These are phyloP conservation scores for Drosophila borborema DNA, from an alignment of 2,888 invertebrate species.

Conservation along the genomic window DNA sequence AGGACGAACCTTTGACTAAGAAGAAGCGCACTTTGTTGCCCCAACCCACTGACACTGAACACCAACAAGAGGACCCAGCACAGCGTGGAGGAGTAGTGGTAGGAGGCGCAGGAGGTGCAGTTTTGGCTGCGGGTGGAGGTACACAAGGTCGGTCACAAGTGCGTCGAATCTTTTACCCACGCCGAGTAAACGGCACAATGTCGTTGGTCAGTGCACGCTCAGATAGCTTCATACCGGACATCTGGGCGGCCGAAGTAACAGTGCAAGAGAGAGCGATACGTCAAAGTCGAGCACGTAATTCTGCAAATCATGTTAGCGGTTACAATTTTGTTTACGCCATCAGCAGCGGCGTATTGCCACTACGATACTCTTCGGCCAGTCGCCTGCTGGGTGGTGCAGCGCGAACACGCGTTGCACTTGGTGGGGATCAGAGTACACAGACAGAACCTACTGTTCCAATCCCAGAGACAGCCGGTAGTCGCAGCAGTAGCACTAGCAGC, in stretches of 20 bases:
- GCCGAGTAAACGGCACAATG: constrained; percentile 5
- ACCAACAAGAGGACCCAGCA: neutral
- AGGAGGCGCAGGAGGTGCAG: no score
- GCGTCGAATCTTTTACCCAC: constrained; percentile 13
- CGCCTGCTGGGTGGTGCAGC: constrained; percentile 34
- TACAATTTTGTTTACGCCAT: constrained; percentile 85
- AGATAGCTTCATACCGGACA: constrained; percentile 83
- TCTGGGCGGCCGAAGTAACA: constrained; percentile 85
- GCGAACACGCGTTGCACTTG: constrained; percentile 17
- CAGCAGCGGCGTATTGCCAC: constrained; percentile 83
- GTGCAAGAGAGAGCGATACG: constrained; percentile 83
- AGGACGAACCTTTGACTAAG: constrained; percentile 58
- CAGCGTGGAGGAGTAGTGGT: neutral
- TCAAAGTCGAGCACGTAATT: constrained; percentile 78
- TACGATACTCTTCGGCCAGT: constrained; percentile 36
- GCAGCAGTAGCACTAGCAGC: constrained; percentile 45
- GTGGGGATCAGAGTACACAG: constrained; percentile 10
- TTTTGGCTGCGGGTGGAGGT: neutral
- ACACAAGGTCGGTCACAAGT: constrained; percentile 2
- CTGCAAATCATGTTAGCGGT: constrained; percentile 79
- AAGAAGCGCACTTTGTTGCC: constrained; percentile 40
- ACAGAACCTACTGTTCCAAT: constrained; percentile 30
- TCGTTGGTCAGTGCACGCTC: constrained; percentile 32
- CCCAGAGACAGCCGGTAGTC: constrained; percentile 13
- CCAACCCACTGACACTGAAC: constrained; percentile 1